Evolutionary conservation across 1,140 invertebrate genomes (phyloP).

Genomic region (Uloborus diversus): DNA sequence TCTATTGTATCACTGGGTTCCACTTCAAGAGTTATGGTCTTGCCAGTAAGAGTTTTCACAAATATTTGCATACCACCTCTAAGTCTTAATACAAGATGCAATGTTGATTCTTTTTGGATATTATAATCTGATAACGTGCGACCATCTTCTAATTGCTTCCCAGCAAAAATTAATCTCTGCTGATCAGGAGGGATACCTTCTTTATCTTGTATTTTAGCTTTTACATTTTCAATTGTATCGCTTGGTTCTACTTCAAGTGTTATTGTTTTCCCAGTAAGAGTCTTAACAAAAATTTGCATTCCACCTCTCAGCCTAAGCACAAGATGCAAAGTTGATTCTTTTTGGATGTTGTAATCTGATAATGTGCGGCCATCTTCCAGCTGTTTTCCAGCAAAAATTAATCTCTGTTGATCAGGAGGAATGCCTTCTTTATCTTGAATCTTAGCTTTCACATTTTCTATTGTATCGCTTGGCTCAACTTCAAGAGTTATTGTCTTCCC

Average conservation of each 20-base stretch:
- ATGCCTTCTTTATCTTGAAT: no score
- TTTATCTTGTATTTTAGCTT: no score
- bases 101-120: no score
- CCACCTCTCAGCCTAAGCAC: background rate
- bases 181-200: no score
- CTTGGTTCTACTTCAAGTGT: conserved; percentile 64
- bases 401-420: no score
- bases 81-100: conserved; percentile 69
- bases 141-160: conserved; percentile 73
- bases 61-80: conserved; percentile 67
- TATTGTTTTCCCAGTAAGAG: background rate
- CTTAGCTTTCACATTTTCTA: no score
- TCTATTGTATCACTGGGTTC: conserved; percentile 85
- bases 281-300: conserved; percentile 69
- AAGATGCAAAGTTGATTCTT: conserved; percentile 57
- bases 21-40: conserved; percentile 69
- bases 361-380: conserved; percentile 72
- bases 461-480: no score
- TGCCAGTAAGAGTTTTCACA: conserved; percentile 69
- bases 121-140: no score
- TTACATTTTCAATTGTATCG: conserved; percentile 69
- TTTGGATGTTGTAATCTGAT: conserved; percentile 72
- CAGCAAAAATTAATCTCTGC: conserved; percentile 72
- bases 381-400: conserved; percentile 5
- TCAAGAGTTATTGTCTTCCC: conserved; percentile 64